Base-by-base conservation (phyloP, 2,888 invertebrate genomes). In the Agonopterix arenella region DNA sequence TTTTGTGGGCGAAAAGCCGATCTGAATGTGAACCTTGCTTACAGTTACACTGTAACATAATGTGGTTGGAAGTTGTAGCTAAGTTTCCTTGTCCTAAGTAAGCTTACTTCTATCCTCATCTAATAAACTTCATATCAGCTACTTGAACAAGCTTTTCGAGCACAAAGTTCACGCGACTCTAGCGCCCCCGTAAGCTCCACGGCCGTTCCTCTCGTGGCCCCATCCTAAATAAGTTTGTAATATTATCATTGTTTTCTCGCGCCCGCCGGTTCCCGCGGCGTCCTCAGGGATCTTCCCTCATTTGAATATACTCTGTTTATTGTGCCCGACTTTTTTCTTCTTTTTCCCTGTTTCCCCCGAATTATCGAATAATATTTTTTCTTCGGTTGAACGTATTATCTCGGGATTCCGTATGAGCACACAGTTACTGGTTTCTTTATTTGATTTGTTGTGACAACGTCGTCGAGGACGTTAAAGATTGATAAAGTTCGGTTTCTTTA, bases 271-370 rank as follows among this genome's bases (percentile, higher is more conserved):
- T n/a, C 54, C 56, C 53, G 51, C 52, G 52, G 50, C 40, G 4
- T 52, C 63, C 77, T 68, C 7, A 58, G 52, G 70, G 68, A 71
- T 63, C 65, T 60, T 62, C 63, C 63, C 73, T 84, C 80, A 85
- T 85, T 85, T 85, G 85, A 85, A 85, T 85, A 84, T 76, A 64
- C 76, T 79, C 81, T 81, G 82, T 83, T 80, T 84, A 84, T 82
- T 84, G 81, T 77, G 71, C 71, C 71, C 52, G 57, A 66, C 60
- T 68, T 68, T 70, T 73, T 73, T 68, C 68, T 72, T 70, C 71
- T 70, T 66, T n/a, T 60, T 64, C 66, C 64, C 66, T 68, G 68
- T 73, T 73, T 76, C 67, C 66, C 52, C 66, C 64, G 76, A 80
- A 80, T 80, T 80, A 81, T 81, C 80, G 73, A 78, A 81, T 79